A percentile compares a stretch with the other conserved stretches of the same genome.
These are phyloP conservation scores for Morphnarchus princeps DNA, from an alignment of 2,113 vertebrate species.

Conservation along the genomic window DNA sequence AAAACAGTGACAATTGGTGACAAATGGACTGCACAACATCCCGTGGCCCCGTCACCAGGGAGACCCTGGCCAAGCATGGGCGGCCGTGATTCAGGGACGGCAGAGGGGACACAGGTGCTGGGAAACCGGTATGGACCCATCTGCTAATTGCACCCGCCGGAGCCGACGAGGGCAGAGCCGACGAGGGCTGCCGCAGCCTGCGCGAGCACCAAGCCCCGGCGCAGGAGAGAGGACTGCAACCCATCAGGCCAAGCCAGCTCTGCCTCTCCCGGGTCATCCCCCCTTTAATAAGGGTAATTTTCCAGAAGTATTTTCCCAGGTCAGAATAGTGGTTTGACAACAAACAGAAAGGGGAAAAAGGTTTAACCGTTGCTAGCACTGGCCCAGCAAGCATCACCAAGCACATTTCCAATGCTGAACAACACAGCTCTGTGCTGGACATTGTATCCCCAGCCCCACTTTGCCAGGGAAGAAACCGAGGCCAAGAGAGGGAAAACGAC, in stretches of 20 bases:
- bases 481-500: background rate
- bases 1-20: slow-evolving; percentile 92
- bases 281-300: background rate
- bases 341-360: background rate
- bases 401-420: background rate
- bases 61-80: slow-evolving; percentile 71
- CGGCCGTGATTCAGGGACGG: slow-evolving; percentile 34
- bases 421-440: background rate
- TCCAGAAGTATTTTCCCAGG: slow-evolving; percentile 2
- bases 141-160: slow-evolving; percentile 48
- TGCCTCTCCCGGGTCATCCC: background rate
- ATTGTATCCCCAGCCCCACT: background rate
- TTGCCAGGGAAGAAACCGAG: background rate
- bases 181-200: background rate
- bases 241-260: background rate
- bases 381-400: background rate
- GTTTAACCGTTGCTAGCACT: background rate
- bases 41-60: slow-evolving; percentile 81
- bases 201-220: fast-evolving
- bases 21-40: slow-evolving; percentile 87
- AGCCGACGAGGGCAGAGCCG: background rate
- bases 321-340: background rate
- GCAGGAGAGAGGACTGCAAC: background rate
- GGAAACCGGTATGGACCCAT: slow-evolving; percentile 51
- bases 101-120: slow-evolving; percentile 76